Evolutionary conservation across 2,113 vertebrate species (phyloP).

Genomic region (Lophius piscatorius): DNA sequence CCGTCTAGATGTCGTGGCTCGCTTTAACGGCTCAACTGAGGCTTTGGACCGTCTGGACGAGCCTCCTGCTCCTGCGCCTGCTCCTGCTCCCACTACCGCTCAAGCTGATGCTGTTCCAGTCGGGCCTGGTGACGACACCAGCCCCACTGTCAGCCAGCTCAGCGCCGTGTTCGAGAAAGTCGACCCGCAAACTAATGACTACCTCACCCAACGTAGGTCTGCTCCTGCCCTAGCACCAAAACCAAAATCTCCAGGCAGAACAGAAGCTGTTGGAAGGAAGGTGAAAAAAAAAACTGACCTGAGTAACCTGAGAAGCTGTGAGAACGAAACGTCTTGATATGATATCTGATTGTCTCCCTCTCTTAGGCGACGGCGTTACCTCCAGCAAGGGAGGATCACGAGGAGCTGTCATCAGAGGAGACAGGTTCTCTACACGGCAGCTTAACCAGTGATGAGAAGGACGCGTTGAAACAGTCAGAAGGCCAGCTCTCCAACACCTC

Average conservation of each 20-base stretch:
- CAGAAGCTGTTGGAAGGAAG: slow-evolving; percentile 74
- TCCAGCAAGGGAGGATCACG: slow-evolving; percentile 15
- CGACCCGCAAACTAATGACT: slow-evolving; percentile 86
- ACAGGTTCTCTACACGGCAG: slow-evolving; percentile 5
- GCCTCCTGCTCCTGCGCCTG: slow-evolving; percentile 59
- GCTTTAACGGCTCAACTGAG: slow-evolving; percentile 96
- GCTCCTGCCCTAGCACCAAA: slow-evolving; percentile 68
- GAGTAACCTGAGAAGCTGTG: not conserved
- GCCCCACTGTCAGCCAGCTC: slow-evolving; percentile 95
- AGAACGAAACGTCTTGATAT: not conserved
- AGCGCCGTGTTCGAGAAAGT: slow-evolving; percentile 94
- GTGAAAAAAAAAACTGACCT: slow-evolving; percentile 51
- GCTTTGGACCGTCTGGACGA: slow-evolving; percentile 91
- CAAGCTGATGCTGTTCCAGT: slow-evolving; percentile 51
- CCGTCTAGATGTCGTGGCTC: slow-evolving; percentile 94
- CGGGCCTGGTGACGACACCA: slow-evolving; percentile 85
- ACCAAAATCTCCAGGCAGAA: slow-evolving; percentile 71
- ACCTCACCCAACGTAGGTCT: slow-evolving; percentile 79
- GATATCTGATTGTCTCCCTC: slow-evolving; percentile 11
- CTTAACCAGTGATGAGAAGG: slow-evolving; percentile 17
- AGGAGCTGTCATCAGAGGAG: slow-evolving; percentile 29
- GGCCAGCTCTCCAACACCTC: slow-evolving; percentile 53
- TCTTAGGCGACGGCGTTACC: slow-evolving; percentile 61
- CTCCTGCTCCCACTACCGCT: slow-evolving; percentile 59
- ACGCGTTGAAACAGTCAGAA: slow-evolving; percentile 27